Base-by-base conservation (phyloP, 2,113 vertebrate genomes). In the Mystacornis crossleyi region DNA sequence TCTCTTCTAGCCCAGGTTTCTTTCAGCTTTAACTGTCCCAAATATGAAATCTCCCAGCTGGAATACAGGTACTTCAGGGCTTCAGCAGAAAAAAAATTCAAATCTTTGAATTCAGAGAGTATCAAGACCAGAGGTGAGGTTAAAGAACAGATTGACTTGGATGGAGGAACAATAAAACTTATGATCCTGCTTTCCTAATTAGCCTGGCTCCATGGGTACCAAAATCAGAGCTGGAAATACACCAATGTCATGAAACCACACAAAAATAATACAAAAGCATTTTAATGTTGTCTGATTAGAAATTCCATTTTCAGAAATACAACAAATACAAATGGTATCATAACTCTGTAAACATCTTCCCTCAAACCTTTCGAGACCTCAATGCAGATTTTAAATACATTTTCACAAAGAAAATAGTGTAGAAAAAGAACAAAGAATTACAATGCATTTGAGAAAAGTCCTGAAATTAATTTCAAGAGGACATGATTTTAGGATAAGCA, bases 211-310 rank as follows among this genome's bases (percentile, higher is more conserved):
- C 25, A 29, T 1, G 2, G 21, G 66, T 53, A 69, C 48, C 17
- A 42, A 86, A 78, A 34, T 51, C 23, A 9, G 20, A 60, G 29
- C 29, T 47, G 60, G 15, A 81, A 79, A 85, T 10, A 74, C 1
- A n/a, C 10, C 65, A 48, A 61, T 13, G 18, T 58, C 34, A 83
- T 14, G 4, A 92, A 93, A 90, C 25, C 26, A 83, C 71, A 73
- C 45, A 53, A 50, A 67, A 28, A 3, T 19, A 62, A 69, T n/a
- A 19, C 8, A 65, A 26, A 85, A 66, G 10, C 43, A 62, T 34
- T 95, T 96, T 97, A 92, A 95, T 95, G 6, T 79, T 77, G 38
- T 88, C 54, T 57, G 71, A 86, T 64, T 43, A 72, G 38, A 85
- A 89, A 54, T 70, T 82, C 66, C 29, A 57, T 61, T 78, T 93